Percentiles rank a stretch among this genome's conserved stretches.
phyloP scores from a whole-genome alignment of 2,888 invertebrate species.

The Caenorhabditis sp. region DNA sequence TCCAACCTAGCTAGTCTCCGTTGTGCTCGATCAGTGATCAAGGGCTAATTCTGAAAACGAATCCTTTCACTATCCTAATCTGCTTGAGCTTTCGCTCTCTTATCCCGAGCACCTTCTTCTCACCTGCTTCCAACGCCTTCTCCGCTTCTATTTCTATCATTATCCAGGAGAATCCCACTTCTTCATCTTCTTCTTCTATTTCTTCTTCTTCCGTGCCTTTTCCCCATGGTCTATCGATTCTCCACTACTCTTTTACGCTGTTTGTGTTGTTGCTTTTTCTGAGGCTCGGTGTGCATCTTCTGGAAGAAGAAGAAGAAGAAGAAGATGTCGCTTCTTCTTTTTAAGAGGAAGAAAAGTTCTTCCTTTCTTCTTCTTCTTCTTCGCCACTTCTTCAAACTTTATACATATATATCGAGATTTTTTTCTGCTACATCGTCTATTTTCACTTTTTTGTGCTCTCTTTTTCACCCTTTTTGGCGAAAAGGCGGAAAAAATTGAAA shows the following conservation, averaged over 20 bases:
- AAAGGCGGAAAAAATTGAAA: slow-evolving; percentile 6
- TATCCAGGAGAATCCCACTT: background rate
- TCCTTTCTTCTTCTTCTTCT: slow-evolving; percentile 20
- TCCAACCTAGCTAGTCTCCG: too few relatives aligned
- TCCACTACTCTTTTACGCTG: background rate
- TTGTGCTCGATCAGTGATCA: too few relatives aligned
- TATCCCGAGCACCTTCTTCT: background rate
- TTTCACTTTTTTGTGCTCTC: background rate
- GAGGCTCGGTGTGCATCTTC: background rate
- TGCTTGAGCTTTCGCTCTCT: background rate
- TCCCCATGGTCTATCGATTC: slow-evolving; percentile 10
- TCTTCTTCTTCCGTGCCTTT: too few relatives aligned
- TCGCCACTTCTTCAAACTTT: background rate
- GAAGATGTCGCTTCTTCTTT: slow-evolving; percentile 12
- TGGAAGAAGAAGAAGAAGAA: slow-evolving; percentile 16
- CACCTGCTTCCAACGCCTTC: background rate
- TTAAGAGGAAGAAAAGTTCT: slow-evolving; percentile 25
- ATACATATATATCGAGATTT: slow-evolving; percentile 33
- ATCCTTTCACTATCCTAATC: background rate
- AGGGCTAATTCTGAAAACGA: background rate
- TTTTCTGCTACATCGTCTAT: slow-evolving; percentile 5
- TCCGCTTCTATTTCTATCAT: background rate
- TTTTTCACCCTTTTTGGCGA: background rate
- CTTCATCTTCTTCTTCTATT: background rate
- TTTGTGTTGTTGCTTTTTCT: slow-evolving; percentile 37